Evolutionary conservation across 1,140 invertebrate genomes (phyloP).

Genomic region (Meloidogyne hapla): DNA sequence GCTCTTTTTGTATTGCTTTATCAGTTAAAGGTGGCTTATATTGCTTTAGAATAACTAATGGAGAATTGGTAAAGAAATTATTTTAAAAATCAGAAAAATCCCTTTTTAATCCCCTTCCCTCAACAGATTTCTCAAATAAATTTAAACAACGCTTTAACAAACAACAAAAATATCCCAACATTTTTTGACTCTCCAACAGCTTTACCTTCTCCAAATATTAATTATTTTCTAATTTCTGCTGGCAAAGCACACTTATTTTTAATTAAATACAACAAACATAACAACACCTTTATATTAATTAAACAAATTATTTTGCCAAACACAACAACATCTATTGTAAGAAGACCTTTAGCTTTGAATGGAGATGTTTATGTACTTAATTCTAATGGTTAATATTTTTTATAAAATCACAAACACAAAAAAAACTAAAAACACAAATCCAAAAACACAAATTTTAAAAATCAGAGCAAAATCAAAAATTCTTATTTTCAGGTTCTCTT

Average conservation of each 20-base stretch:
- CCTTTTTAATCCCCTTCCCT: neutral
- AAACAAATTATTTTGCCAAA: neutral
- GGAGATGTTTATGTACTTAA: neutral
- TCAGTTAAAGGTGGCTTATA: constrained; percentile 17
- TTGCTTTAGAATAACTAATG: neutral
- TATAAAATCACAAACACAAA: neutral
- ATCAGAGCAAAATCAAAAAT: no score
- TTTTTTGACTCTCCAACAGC: neutral
- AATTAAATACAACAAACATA: neutral
- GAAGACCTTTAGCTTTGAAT: neutral
- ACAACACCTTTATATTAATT: neutral
- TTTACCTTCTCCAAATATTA: neutral
- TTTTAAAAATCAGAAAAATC: neutral
- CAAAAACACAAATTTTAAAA: no score
- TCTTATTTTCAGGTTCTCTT: neutral
- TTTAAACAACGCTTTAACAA: neutral
- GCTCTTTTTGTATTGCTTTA: neutral
- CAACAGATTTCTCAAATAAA: neutral
- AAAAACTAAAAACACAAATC: neutral
- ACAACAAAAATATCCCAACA: neutral
- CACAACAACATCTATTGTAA: neutral
- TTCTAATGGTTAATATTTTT: neutral
- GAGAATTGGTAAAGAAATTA: neutral
- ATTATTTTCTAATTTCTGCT: constrained; percentile 3
- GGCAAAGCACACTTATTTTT: neutral